Conservation (phyloP, 1,140 invertebrate genomes). For the Drosophila subobscura region DNA sequence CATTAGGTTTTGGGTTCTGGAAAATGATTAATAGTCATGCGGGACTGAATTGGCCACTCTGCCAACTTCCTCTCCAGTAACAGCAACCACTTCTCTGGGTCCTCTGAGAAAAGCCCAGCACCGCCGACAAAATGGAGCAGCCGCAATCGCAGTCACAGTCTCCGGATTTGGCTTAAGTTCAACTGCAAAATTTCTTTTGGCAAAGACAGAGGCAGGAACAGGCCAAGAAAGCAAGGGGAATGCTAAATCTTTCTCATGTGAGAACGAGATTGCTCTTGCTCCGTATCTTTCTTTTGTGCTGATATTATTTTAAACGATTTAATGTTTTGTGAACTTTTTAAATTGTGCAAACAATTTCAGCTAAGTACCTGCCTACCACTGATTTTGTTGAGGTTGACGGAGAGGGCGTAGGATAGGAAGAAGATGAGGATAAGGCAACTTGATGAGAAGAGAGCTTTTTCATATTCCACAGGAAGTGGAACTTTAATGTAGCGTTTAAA, state of each 20-base stretch:
- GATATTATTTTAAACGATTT: slow-evolving; percentile 75
- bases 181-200: slow-evolving; percentile 71
- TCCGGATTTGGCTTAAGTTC: slow-evolving; percentile 33
- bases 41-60: slow-evolving; percentile 45
- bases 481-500: slow-evolving; percentile 81
- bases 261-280: slow-evolving; percentile 45
- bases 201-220: slow-evolving; percentile 8
- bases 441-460: slow-evolving; percentile 57
- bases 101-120: slow-evolving; percentile 9
- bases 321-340: slow-evolving; percentile 81
- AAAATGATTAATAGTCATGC: slow-evolving; percentile 81
- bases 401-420: slow-evolving; percentile 12
- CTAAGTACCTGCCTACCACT: slow-evolving; percentile 66
- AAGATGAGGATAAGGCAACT: background rate
- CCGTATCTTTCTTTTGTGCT: slow-evolving; percentile 12
- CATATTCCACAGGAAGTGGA: slow-evolving; percentile 76
- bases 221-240: slow-evolving; percentile 1
- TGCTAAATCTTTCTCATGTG: slow-evolving; percentile 35
- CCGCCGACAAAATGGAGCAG: slow-evolving; percentile 62
- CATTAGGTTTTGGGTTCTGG: slow-evolving; percentile 74
- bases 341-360: slow-evolving; percentile 82
- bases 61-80: too few relatives aligned
- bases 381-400: slow-evolving; percentile 37
- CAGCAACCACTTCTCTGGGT: background rate
- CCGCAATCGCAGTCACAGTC: background rate